Evolutionary conservation across 2,113 vertebrate genomes (phyloP), one percentile per base, ranked within the genome.

Genomic region (Arizona elegans): DNA sequence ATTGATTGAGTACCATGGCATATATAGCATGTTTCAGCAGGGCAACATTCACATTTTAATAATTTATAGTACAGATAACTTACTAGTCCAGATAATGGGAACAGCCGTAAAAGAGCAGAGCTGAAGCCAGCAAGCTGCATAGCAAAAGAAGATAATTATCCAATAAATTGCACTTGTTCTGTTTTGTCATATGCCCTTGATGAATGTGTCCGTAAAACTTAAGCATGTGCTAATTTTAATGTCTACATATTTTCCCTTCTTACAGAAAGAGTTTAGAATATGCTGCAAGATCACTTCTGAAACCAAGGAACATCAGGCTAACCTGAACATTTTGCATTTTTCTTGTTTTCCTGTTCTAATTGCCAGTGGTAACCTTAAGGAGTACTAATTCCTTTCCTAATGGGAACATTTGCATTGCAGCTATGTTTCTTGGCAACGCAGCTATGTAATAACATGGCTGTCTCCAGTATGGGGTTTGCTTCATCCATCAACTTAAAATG

Each of bases 61-160:
- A 90, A 91, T 93, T 96, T 94, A 93, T 24, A 3, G 7, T 43
- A 6, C 62, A 95, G 65, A 43, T 93, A 94, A 94, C 70, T 91
- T 93, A 13, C 33, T 87, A 56, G 58, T 94, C 58, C 11, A 90
- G 62, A 92, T 59, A 94, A 94, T 88, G 56, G 94, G 93, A 96
- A 81, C 47, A 94, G 89, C 89, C 90, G 9, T 92, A 92, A 93
- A 95, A 50, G 0, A 0, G 95, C 91, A 92, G 91, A 85, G 92
- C 56, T 92, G 96, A 95, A 96, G 89, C 70, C 93, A 95, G 93
- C 29, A 85, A 59, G 94, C 52, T 92, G 91, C 95, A 93, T 92
- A 88, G 94, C 90, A 94, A 65, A 50, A 10, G 58, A 52, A 7
- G 65, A 90, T 87, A 62, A 93, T 93, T 93, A 88, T 33, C 91